A percentile compares a stretch with the other conserved stretches of the same genome.
Conservation (phyloP, 2,113 vertebrate genomes). For the Coryphaenoides rupestris region DNA sequence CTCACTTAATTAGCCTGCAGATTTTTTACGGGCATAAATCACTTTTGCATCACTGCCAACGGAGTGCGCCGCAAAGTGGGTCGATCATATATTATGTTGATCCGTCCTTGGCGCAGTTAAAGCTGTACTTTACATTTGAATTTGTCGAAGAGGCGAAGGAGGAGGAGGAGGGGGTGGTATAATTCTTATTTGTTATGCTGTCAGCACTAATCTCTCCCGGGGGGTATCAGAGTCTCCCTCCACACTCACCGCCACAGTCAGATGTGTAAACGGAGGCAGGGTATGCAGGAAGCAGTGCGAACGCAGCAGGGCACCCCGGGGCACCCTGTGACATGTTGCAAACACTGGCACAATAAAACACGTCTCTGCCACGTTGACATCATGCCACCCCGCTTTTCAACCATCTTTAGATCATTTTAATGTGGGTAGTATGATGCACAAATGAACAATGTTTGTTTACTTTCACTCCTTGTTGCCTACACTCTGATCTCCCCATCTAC, state of each 20-base stretch:
- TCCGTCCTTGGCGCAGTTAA: slow-evolving; percentile 58
- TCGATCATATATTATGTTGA: slow-evolving; percentile 69
- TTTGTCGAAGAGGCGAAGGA: slow-evolving; percentile 53
- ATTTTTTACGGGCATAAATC: slow-evolving; percentile 66
- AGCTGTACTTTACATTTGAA: slow-evolving; percentile 67
- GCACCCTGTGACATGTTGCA: too few relatives aligned
- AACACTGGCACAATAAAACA: too few relatives aligned
- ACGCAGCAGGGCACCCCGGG: too few relatives aligned
- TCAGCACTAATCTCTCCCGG: slow-evolving; percentile 68
- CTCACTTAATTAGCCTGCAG: slow-evolving; percentile 70
- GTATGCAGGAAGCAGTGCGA: slow-evolving; percentile 13
- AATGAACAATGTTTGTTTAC: too few relatives aligned
- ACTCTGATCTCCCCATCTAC: too few relatives aligned
- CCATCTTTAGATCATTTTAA: too few relatives aligned
- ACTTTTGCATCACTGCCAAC: slow-evolving; percentile 64
- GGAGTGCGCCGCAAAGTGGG: slow-evolving; percentile 63
- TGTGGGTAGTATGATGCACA: too few relatives aligned
- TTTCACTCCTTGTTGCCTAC: too few relatives aligned
- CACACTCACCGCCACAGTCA: slow-evolving; percentile 55
- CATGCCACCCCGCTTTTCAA: too few relatives aligned
- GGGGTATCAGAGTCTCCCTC: slow-evolving; percentile 47
- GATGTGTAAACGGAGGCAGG: slow-evolving; percentile 56
- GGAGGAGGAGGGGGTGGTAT: slow-evolving; percentile 41
- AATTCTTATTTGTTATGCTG: slow-evolving; percentile 69
- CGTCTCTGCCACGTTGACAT: too few relatives aligned